phyloP scores from a whole-genome alignment of 1,140 invertebrate species.

The Leptinotarsa defecta region DNA sequence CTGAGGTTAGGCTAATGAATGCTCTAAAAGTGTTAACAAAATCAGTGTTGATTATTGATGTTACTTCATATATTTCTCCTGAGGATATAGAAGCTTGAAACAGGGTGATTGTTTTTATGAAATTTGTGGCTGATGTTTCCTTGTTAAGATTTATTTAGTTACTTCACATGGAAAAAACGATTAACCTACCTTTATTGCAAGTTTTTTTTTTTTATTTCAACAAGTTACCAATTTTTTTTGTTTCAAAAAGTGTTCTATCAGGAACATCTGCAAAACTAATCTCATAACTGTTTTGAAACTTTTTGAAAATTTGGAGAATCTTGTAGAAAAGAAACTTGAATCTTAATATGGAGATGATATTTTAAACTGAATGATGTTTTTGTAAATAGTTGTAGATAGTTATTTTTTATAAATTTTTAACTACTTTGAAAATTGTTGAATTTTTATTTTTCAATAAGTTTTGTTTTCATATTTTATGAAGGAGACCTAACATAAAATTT shows the following conservation, averaged over 20 bases:
- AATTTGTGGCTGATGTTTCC: neutral
- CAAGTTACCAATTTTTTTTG: no score
- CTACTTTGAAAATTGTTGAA: neutral
- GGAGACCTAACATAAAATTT: neutral
- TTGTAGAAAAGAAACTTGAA: no score
- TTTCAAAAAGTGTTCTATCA: no score
- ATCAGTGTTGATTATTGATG: no score
- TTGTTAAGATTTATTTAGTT: neutral
- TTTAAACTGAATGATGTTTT: conserved; percentile 5
- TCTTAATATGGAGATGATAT: no score
- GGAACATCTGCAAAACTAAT: no score
- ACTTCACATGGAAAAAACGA: neutral
- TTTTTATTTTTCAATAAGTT: conserved; percentile 19
- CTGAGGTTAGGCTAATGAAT: conserved; percentile 14
- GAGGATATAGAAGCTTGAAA: neutral
- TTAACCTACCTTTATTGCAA: no score
- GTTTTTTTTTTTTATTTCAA: no score
- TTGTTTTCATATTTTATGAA: conserved; percentile 23
- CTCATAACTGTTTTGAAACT: no score
- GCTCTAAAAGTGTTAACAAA: neutral
- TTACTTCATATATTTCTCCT: neutral
- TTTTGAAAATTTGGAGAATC: no score
- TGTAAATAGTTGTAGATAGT: conserved; percentile 29
- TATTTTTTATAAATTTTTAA: conserved; percentile 24
- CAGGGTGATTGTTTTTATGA: no score